Conservation (phyloP, 2,797 vertebrate genomes). For the Chlorospingus flavigularis region DNA sequence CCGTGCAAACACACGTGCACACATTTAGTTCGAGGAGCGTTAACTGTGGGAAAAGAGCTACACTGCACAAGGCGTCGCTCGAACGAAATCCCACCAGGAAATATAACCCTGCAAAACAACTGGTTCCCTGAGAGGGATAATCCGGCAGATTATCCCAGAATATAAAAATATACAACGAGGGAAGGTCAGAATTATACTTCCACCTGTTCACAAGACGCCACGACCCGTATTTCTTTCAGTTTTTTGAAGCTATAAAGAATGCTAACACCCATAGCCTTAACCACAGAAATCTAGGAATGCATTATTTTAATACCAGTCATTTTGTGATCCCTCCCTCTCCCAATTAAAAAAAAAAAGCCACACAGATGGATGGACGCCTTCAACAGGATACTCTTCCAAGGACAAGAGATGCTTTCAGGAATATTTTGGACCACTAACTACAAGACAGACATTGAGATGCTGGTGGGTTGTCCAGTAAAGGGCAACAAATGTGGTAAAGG, state of each 20-base stretch:
- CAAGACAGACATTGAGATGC: neutral
- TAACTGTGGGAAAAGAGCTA: neutral
- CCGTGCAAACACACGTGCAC: neutral
- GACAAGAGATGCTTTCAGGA: neutral
- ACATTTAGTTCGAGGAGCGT: constrained; percentile 4
- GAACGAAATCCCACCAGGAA: constrained; percentile 35
- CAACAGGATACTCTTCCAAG: neutral
- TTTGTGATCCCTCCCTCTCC: neutral
- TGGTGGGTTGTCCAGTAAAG: neutral
- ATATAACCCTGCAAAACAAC: constrained; percentile 43
- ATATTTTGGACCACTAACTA: neutral
- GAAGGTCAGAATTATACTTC: constrained; percentile 10
- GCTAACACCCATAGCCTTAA: neutral
- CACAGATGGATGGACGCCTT: neutral
- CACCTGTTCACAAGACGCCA: neutral
- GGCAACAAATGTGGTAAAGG: rapidly evolving
- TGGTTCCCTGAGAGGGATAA: constrained; percentile 8
- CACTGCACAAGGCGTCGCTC: neutral
- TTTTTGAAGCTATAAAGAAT: neutral
- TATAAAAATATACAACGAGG: neutral
- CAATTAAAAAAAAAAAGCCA: neutral
- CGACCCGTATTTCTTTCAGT: neutral
- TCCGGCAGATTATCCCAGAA: constrained; percentile 14
- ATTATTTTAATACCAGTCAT: neutral
- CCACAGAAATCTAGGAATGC: neutral